Conservation (phyloP, 1,140 invertebrate species). For the Drosophila orosa region DNA sequence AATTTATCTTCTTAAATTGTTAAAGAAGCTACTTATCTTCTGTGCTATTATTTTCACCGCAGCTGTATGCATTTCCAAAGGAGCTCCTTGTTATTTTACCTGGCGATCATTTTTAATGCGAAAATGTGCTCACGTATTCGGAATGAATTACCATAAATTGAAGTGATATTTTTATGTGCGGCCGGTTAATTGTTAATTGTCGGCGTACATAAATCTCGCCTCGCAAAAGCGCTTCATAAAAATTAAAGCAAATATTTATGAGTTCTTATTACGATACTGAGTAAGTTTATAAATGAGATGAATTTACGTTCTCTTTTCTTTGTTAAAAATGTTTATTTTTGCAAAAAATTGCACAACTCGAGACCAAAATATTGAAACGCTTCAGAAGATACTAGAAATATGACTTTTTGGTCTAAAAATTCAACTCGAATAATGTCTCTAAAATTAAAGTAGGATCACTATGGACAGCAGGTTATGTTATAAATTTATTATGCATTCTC, state of each 20-base stretch:
- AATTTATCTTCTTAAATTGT: too few relatives aligned
- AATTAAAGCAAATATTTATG: conserved; percentile 67
- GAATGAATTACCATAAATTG: conserved; percentile 29
- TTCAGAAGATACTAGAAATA: background rate
- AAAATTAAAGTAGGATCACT: background rate
- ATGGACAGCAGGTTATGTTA: background rate
- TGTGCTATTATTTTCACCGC: conserved; percentile 2
- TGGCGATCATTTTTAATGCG: conserved; percentile 40
- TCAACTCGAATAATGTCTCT: background rate
- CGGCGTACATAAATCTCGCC: conserved; percentile 19
- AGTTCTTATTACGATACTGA: conserved; percentile 80
- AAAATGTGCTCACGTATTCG: conserved; percentile 46
- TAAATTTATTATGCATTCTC: background rate
- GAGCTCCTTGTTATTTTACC: conserved; percentile 21
- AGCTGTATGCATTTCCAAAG: conserved; percentile 15
- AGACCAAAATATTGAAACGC: background rate
- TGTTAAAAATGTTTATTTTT: conserved; percentile 5
- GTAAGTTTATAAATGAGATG: conserved; percentile 62
- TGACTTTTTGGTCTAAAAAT: background rate
- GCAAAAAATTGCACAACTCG: conserved; percentile 3
- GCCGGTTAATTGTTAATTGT: conserved; percentile 46
- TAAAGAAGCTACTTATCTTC: background rate
- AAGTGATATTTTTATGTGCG: conserved; percentile 34
- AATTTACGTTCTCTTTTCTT: background rate
- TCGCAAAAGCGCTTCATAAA: conserved; percentile 24